phyloP scores from a whole-genome alignment of 2,888 invertebrate genomes.

The Lasioglossum marginatum region DNA sequence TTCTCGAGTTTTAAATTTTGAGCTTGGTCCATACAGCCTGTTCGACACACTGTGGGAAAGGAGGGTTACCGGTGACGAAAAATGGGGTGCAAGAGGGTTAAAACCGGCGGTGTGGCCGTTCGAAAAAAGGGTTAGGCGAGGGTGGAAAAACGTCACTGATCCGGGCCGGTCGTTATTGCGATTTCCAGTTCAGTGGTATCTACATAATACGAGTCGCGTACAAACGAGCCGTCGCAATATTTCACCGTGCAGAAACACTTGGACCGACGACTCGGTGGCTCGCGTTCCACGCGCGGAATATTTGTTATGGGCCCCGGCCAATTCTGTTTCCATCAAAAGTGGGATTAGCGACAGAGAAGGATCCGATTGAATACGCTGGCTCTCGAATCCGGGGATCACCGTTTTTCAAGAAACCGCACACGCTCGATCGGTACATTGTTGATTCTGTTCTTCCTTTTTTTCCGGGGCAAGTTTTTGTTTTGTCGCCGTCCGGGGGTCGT shows the following conservation, averaged over 20 bases:
- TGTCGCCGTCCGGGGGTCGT: not conserved
- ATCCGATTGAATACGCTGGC: constrained; percentile 53
- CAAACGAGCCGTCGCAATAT: constrained; percentile 58
- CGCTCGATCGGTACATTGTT: not conserved
- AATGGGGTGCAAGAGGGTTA: not conserved
- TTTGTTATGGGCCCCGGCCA: constrained; percentile 34
- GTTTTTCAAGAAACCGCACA: constrained; percentile 55
- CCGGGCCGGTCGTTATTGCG: constrained; percentile 63
- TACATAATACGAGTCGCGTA: constrained; percentile 58
- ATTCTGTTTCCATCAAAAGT: constrained; percentile 62
- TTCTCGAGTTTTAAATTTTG: not conserved
- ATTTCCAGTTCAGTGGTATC: constrained; percentile 67
- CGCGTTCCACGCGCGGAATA: not conserved
- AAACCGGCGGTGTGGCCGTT: not conserved
- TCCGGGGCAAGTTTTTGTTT: not conserved
- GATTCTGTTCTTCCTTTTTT: not conserved
- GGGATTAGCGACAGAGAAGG: constrained; percentile 51
- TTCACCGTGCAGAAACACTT: constrained; percentile 54
- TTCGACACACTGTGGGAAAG: not conserved
- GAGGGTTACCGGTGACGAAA: not conserved
- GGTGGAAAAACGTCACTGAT: constrained; percentile 43
- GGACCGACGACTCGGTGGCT: constrained; percentile 25
- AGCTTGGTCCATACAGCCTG: not conserved
- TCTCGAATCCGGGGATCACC: constrained; percentile 55
- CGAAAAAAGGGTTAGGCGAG: not conserved